Evolutionary conservation across 2,113 vertebrate genomes (phyloP).

Genomic region (Dipodomys spectabilis): DNA sequence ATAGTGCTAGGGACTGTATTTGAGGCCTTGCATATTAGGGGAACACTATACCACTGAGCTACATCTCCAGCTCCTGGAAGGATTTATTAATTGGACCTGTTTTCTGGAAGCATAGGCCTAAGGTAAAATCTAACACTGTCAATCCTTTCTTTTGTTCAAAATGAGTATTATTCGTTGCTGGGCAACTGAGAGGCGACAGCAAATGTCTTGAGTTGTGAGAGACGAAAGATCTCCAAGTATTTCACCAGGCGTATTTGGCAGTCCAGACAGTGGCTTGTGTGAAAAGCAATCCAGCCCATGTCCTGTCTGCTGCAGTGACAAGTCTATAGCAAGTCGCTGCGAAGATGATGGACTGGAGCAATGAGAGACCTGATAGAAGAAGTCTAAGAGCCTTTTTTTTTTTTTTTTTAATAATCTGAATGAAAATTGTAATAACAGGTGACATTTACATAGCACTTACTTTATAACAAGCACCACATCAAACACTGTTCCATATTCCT

Average conservation of each 20-base stretch:
- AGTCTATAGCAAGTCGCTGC: not conserved
- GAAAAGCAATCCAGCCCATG: not conserved
- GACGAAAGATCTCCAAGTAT: not conserved
- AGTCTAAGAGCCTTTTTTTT: not conserved
- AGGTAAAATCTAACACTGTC: not conserved
- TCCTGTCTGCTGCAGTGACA: not conserved
- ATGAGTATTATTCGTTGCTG: not conserved
- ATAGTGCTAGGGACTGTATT: not conserved
- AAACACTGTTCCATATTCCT: not conserved
- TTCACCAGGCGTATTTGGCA: not conserved
- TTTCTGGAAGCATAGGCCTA: not conserved
- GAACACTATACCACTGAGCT: not conserved
- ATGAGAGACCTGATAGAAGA: slow-evolving; percentile 1
- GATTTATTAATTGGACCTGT: not conserved
- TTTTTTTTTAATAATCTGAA: slow-evolving; percentile 57
- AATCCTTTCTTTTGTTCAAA: slow-evolving; percentile 15
- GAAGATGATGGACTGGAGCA: not conserved
- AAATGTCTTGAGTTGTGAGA: not conserved
- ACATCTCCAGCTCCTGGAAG: not conserved
- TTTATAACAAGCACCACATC: slow-evolving; percentile 22
- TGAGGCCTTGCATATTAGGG: not conserved
- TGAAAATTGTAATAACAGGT: slow-evolving; percentile 49
- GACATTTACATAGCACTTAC: slow-evolving; percentile 48
- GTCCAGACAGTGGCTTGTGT: not conserved
- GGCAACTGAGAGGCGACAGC: not conserved